Percentiles rank a stretch among this genome's conserved stretches.
phyloP scores from a whole-genome alignment of 53 echinoderm and acorn worm genomes.

The Crossaster papposus region DNA sequence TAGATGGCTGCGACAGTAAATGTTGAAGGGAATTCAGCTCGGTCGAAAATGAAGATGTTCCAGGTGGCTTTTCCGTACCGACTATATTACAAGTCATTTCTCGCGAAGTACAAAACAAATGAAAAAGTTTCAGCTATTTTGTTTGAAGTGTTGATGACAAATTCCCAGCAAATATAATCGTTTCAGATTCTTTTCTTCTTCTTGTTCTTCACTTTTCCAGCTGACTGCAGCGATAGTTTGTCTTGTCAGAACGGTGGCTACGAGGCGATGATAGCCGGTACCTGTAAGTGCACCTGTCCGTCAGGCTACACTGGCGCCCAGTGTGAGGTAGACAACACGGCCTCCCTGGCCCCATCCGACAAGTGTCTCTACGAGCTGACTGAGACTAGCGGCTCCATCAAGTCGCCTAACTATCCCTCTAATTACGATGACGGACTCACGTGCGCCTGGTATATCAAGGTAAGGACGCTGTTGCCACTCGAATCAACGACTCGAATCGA shows the following conservation, averaged over 20 bases:
- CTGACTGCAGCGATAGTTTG: slow-evolving; percentile 22
- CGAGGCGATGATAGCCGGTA: slow-evolving; percentile 1
- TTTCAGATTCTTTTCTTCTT: no score
- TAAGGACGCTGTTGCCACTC: no score
- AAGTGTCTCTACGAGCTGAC: slow-evolving; percentile 57
- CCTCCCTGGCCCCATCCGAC: neutral
- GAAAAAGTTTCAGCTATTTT: no score
- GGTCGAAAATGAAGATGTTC: no score
- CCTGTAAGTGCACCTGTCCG: slow-evolving; percentile 57
- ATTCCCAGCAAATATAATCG: no score
- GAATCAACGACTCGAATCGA: no score
- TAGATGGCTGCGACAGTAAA: no score
- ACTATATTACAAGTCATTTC: no score
- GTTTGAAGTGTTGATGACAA: no score
- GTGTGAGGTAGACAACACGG: slow-evolving; percentile 44
- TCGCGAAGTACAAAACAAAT: no score
- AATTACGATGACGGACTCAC: slow-evolving; percentile 59
- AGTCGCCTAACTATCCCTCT: slow-evolving; percentile 69
- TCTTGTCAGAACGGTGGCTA: slow-evolving; percentile 62
- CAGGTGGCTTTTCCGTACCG: no score
- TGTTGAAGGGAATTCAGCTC: no score
- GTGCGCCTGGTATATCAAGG: slow-evolving; percentile 66
- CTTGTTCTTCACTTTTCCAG: neutral
- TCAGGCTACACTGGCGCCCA: slow-evolving; percentile 43
- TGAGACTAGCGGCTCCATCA: slow-evolving; percentile 50